A percentile compares a stretch with the other conserved stretches of the same genome.
Evolutionary conservation across 37 sponge, comb jelly and placozoan genomes (phyloP).

Genomic region (Petrosia ficiformis): DNA sequence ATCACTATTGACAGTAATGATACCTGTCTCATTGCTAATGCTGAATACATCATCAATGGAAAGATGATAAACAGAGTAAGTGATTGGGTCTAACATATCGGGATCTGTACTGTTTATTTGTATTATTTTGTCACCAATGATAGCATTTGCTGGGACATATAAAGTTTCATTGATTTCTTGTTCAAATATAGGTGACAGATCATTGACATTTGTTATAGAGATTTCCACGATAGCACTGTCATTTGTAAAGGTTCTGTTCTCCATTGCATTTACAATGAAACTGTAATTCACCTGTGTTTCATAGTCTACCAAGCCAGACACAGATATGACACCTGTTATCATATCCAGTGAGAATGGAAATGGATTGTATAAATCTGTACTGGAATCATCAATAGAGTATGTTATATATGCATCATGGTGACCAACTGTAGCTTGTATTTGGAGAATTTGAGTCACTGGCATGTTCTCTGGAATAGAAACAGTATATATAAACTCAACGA

Average conservation of each 20-base stretch:
- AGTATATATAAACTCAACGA: constrained; percentile 24
- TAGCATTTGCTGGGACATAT: constrained; percentile 31
- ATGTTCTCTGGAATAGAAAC: constrained; percentile 46
- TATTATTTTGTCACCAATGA: constrained; percentile 8
- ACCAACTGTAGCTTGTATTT: constrained; percentile 28
- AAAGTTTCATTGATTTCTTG: not conserved
- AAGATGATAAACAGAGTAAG: constrained; percentile 4
- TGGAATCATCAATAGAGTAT: constrained; percentile 6
- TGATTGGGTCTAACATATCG: constrained; percentile 25
- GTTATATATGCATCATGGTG: constrained; percentile 15
- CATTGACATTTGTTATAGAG: constrained; percentile 36
- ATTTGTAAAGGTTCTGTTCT: constrained; percentile 5
- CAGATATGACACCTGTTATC: constrained; percentile 26
- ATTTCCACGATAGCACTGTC: constrained; percentile 26
- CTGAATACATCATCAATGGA: constrained; percentile 16
- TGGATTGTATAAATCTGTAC: too few species aligned
- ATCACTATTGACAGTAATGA: constrained; percentile 4
- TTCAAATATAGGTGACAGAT: constrained; percentile 29
- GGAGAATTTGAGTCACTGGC: constrained; percentile 25
- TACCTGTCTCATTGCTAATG: constrained; percentile 32
- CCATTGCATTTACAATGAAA: constrained; percentile 22
- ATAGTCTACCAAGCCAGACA: constrained; percentile 29
- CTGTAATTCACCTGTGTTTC: constrained; percentile 6
- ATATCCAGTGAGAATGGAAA: constrained; percentile 38
- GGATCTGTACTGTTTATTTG: constrained; percentile 42